Evolutionary conservation across 2,888 invertebrate species (phyloP).

Genomic region (Cantharis rufa): DNA sequence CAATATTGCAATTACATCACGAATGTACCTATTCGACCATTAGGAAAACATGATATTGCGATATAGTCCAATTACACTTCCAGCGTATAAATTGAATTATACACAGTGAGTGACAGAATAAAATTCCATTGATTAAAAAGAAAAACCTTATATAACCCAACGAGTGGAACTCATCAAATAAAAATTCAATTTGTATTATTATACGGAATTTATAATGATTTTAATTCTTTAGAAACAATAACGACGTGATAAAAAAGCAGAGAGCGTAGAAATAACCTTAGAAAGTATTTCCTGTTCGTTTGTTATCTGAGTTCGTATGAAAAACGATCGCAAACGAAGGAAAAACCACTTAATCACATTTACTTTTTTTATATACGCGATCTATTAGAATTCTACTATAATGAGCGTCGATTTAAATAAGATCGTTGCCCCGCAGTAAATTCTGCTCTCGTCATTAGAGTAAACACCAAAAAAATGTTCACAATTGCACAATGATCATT

Average conservation of each 20-base stretch:
- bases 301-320: constrained; percentile 25
- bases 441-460: constrained; percentile 23
- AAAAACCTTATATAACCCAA: background rate
- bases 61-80: background rate
- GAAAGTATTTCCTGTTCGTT: constrained; percentile 34
- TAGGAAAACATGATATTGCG: background rate
- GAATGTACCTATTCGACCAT: background rate
- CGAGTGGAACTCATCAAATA: background rate
- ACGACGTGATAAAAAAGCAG: constrained; percentile 29
- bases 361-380: constrained; percentile 26
- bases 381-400: constrained; percentile 29
- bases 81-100: background rate
- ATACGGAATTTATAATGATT: background rate
- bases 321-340: constrained; percentile 26
- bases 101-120: background rate
- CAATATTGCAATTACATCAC: background rate
- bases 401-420: constrained; percentile 31
- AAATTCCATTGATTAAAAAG: background rate
- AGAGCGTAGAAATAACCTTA: constrained; percentile 32
- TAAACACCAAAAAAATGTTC: constrained; percentile 3
- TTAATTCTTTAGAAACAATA: constrained; percentile 10
- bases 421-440: constrained; percentile 29
- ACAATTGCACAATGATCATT: constrained; percentile 24
- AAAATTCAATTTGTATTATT: background rate
- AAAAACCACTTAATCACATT: constrained; percentile 33